Percentiles rank a stretch among this genome's conserved stretches.
Conservation (phyloP, 1,140 invertebrate genomes). For the Micrasema longulum region DNA sequence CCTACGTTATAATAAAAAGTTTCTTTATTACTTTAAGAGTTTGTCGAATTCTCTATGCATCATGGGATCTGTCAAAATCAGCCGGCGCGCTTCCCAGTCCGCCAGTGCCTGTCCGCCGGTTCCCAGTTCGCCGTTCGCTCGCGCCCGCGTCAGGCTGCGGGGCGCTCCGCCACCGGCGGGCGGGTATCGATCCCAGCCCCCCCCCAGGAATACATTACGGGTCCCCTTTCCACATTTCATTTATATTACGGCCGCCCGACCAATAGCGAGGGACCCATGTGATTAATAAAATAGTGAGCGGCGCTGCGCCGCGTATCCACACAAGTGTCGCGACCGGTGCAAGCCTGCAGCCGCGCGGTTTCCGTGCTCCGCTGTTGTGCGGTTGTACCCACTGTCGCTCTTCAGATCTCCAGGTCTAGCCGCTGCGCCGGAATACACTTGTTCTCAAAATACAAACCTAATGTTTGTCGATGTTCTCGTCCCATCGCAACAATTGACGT, state of each 20-base stretch:
- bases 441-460: not conserved
- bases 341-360: constrained; percentile 17
- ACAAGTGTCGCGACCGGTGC: constrained; percentile 38
- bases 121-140: not conserved
- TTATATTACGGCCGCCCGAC: constrained; percentile 55
- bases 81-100: constrained; percentile 16
- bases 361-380: constrained; percentile 21
- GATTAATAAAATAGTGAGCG: constrained; percentile 55
- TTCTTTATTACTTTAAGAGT: no score
- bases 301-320: constrained; percentile 29
- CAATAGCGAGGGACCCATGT: constrained; percentile 53
- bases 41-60: not conserved
- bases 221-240: constrained; percentile 53
- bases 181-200: constrained; percentile 49
- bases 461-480: not conserved
- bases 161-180: constrained; percentile 45
- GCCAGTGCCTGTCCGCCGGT: no score
- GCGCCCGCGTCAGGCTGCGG: constrained; percentile 44
- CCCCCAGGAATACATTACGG: constrained; percentile 54
- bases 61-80: constrained; percentile 32
- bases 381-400: no score
- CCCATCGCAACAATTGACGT: no score
- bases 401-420: no score
- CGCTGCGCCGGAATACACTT: not conserved
- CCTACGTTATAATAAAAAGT: no score